Percentiles rank a stretch among this genome's conserved stretches.
Evolutionary conservation across 2,797 vertebrate species (phyloP).

Genomic region (Phoeniculus purpureus): DNA sequence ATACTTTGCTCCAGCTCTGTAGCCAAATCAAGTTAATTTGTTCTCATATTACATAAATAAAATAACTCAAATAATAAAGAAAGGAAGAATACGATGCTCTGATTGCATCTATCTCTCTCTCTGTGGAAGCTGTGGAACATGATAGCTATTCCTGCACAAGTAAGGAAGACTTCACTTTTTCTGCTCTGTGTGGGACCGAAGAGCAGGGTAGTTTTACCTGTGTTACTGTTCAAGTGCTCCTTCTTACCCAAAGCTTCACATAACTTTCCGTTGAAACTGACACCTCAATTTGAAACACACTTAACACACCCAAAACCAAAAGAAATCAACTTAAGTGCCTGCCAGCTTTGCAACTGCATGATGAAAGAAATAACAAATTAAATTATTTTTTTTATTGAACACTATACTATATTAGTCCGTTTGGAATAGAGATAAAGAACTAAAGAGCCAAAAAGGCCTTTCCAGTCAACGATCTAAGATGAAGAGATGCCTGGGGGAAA

Average conservation of each 20-base stretch:
- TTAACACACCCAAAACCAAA: slow-evolving; percentile 22
- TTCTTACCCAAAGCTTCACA: neutral
- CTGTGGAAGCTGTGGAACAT: neutral
- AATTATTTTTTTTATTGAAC: slow-evolving; percentile 56
- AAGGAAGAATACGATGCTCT: neutral
- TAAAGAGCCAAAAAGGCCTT: slow-evolving; percentile 61
- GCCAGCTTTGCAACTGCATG: neutral
- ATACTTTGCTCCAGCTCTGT: slow-evolving; percentile 36
- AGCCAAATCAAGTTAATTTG: slow-evolving; percentile 53
- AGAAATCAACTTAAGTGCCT: neutral
- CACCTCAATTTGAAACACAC: neutral
- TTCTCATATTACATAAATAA: slow-evolving; percentile 46
- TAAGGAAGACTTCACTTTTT: neutral
- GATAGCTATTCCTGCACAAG: neutral
- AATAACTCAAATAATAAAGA: slow-evolving; percentile 40
- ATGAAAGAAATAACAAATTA: slow-evolving; percentile 58
- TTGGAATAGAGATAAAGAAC: slow-evolving; percentile 57
- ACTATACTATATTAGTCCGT: slow-evolving; percentile 57
- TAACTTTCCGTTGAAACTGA: slow-evolving; percentile 1
- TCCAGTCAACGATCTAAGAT: slow-evolving; percentile 64
- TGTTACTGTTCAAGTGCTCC: neutral
- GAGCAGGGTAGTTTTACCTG: neutral
- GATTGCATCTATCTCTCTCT: neutral
- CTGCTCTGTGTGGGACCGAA: neutral
- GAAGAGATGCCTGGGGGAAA: slow-evolving; percentile 65